Percentiles rank a stretch among this genome's conserved stretches.
Evolutionary conservation across 2,113 vertebrate genomes (phyloP).

Genomic region (Hiodon alosoides): DNA sequence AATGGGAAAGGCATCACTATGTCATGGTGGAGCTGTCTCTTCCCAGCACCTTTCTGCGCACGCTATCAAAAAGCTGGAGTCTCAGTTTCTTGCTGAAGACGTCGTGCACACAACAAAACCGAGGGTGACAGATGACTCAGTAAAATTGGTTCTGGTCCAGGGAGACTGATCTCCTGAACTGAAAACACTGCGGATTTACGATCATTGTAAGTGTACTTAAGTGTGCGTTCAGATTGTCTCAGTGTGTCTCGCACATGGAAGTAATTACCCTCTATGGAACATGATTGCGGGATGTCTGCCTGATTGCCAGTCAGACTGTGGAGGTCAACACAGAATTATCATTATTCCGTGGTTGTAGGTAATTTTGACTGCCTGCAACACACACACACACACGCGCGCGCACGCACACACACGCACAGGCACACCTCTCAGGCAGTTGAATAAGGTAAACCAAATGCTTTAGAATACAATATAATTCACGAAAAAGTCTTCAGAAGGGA

Average conservation of each 20-base stretch:
- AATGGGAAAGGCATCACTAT: too few relatives aligned
- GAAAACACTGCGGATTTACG: slow-evolving; percentile 9
- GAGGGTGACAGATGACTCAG: neutral
- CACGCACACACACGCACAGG: neutral
- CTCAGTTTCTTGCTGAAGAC: neutral
- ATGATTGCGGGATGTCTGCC: slow-evolving; percentile 20
- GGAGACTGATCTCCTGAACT: neutral
- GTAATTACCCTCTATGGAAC: neutral
- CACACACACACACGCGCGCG: neutral
- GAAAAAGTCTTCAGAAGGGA: slow-evolving; percentile 5
- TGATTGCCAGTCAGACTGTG: slow-evolving; percentile 8
- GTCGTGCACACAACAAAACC: neutral
- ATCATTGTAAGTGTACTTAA: slow-evolving; percentile 19
- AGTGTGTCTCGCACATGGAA: slow-evolving; percentile 1
- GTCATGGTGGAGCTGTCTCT: too few relatives aligned
- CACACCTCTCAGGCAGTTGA: neutral
- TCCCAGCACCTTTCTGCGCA: neutral
- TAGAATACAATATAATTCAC: slow-evolving; percentile 2
- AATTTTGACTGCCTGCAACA: slow-evolving; percentile 5
- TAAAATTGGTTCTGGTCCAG: neutral
- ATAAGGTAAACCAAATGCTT: neutral
- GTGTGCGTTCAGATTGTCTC: slow-evolving; percentile 9
- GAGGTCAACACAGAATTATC: slow-evolving; percentile 20
- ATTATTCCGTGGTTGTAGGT: slow-evolving; percentile 8
- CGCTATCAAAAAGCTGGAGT: neutral